Evolutionary conservation across 2,797 vertebrate genomes (phyloP).

Genomic region (Danio aesculapii): DNA sequence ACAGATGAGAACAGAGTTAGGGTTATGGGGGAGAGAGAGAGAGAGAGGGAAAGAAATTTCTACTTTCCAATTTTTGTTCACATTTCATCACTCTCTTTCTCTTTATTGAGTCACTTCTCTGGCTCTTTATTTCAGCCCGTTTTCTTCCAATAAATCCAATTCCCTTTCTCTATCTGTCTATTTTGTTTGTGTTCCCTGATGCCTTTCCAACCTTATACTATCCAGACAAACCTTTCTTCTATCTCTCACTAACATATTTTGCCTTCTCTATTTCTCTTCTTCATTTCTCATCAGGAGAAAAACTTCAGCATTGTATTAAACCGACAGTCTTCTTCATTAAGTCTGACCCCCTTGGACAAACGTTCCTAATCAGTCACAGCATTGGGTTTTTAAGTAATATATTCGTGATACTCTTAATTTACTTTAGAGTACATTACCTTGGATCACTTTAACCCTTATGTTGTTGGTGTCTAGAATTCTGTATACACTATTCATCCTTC

Average conservation of each 20-base stretch:
- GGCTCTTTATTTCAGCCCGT: neutral
- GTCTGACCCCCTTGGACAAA: no score
- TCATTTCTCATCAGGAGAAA: neutral
- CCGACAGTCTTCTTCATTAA: no score
- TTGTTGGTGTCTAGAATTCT: no score
- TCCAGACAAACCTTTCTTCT: neutral
- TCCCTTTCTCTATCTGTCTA: neutral
- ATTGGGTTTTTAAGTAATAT: no score
- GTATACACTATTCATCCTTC: no score
- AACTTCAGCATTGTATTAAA: neutral
- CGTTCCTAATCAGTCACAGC: no score
- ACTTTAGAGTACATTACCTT: no score
- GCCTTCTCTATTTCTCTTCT: slow-evolving; percentile 32
- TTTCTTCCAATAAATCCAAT: slow-evolving; percentile 18
- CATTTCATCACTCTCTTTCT: slow-evolving; percentile 9
- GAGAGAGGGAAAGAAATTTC: neutral
- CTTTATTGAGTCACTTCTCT: neutral
- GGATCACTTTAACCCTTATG: no score
- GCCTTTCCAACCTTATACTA: neutral
- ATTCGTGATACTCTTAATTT: no score
- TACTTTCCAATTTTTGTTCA: slow-evolving; percentile 9
- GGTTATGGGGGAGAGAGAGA: slow-evolving; percentile 18
- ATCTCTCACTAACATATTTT: neutral
- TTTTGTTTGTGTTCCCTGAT: slow-evolving; percentile 13
- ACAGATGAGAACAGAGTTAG: slow-evolving; percentile 43